Percentiles rank a stretch among this genome's conserved stretches.
Evolutionary conservation across 2,113 vertebrate species (phyloP).

Genomic region (Carassius auratus): DNA sequence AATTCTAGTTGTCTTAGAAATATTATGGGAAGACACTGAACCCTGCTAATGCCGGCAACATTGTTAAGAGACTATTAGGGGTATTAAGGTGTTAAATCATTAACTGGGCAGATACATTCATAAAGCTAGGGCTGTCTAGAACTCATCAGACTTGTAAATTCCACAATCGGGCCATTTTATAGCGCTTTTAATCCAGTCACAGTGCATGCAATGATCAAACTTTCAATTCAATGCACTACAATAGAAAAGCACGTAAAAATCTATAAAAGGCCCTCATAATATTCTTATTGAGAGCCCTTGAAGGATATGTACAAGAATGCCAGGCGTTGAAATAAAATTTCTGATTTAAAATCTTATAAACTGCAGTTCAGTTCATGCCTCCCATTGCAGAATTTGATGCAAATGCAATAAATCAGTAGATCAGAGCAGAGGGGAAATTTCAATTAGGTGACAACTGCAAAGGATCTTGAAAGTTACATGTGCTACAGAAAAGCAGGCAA

Average conservation of each 20-base stretch:
- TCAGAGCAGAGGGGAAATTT: constrained; percentile 53
- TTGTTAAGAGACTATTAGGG: constrained; percentile 5
- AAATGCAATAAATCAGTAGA: constrained; percentile 53
- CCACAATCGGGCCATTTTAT: constrained; percentile 11
- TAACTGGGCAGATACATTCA: neutral
- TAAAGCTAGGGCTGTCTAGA: neutral
- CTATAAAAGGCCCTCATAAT: constrained; percentile 35
- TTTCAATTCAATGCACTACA: neutral
- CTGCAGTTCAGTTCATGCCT: constrained; percentile 28
- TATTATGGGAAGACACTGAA: neutral
- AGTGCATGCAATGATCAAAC: constrained; percentile 16
- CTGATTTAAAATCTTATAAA: constrained; percentile 45
- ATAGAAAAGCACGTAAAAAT: constrained; percentile 22
- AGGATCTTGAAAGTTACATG: constrained; percentile 42
- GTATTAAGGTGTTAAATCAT: constrained; percentile 30
- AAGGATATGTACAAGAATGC: constrained; percentile 29
- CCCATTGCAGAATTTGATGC: constrained; percentile 46
- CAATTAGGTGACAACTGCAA: constrained; percentile 55
- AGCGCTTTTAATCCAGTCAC: constrained; percentile 21
- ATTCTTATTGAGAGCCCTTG: constrained; percentile 19
- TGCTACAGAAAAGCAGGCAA: constrained; percentile 38
- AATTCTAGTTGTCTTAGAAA: neutral
- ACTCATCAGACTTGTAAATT: neutral
- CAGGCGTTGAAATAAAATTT: constrained; percentile 29
- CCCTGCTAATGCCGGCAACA: neutral